Percentiles rank a stretch among this genome's conserved stretches.
These are phyloP conservation scores for Pimpla rufipes DNA, from an alignment of 2,888 invertebrate species.

Conservation along the genomic window DNA sequence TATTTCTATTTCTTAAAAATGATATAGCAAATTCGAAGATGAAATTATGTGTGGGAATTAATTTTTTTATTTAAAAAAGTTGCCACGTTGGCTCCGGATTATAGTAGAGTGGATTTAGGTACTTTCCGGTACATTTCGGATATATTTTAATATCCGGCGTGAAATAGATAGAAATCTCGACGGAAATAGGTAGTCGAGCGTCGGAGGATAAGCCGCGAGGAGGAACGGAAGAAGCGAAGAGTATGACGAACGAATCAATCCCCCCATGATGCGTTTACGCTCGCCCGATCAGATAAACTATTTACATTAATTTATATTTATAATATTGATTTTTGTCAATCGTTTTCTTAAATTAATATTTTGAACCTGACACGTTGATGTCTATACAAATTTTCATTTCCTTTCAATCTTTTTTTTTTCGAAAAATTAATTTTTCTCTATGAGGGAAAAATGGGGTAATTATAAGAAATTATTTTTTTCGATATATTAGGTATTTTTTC, in stretches of 20 bases:
- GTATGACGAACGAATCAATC: conserved; percentile 40
- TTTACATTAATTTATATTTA: too few relatives aligned
- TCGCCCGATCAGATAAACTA: conserved; percentile 11
- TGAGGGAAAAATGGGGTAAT: not conserved
- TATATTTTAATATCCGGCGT: conserved; percentile 11
- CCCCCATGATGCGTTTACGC: not conserved
- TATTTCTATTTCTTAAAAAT: too few relatives aligned
- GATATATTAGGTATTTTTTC: not conserved
- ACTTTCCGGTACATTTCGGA: not conserved
- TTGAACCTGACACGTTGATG: not conserved
- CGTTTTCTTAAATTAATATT: not conserved
- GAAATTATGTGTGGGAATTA: not conserved
- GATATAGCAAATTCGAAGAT: not conserved
- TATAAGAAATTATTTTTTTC: not conserved
- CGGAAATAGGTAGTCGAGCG: not conserved
- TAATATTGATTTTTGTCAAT: not conserved
- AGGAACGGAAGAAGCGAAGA: conserved; percentile 1
- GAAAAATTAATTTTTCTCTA: too few relatives aligned
- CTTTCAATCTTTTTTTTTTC: too few relatives aligned
- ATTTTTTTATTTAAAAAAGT: not conserved
- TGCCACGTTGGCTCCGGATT: not conserved
- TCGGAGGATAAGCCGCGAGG: not conserved
- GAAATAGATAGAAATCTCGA: conserved; percentile 13
- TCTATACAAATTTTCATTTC: too few relatives aligned
- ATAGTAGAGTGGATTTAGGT: not conserved